Conservation (phyloP, 1,140 invertebrate genomes). For the Delia radicum region DNA sequence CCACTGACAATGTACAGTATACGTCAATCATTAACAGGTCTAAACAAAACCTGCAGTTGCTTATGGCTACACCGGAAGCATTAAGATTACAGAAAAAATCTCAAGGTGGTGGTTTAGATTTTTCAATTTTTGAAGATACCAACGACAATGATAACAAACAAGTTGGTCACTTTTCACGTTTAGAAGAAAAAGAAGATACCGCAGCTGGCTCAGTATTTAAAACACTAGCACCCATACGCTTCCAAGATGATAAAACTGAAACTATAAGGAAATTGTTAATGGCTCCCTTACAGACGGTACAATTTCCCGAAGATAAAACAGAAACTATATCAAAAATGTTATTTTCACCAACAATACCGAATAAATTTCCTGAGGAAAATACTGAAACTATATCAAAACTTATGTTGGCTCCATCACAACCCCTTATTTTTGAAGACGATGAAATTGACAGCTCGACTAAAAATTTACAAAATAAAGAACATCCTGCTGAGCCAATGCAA, state of each 20-base stretch:
- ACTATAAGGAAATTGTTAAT: slow-evolving; percentile 39
- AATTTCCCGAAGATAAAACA: slow-evolving; percentile 52
- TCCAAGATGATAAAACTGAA: slow-evolving; percentile 53
- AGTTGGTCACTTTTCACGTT: slow-evolving; percentile 35
- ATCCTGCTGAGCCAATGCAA: slow-evolving; percentile 23
- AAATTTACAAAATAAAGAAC: neutral
- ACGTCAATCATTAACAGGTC: neutral
- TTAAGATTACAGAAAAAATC: neutral
- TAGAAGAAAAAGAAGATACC: slow-evolving; percentile 43
- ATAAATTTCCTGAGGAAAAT: slow-evolving; percentile 41
- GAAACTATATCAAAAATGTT: slow-evolving; percentile 41
- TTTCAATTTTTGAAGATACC: slow-evolving; percentile 27
- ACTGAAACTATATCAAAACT: slow-evolving; percentile 45
- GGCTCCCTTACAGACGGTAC: slow-evolving; percentile 31
- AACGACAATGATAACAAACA: neutral
- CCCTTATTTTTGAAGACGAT: slow-evolving; percentile 21
- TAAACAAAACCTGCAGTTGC: neutral
- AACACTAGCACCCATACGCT: slow-evolving; percentile 39
- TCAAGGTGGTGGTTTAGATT: neutral
- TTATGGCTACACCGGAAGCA: neutral
- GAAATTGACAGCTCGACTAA: too few relatives aligned
- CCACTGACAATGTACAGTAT: neutral
- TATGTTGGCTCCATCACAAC: slow-evolving; percentile 3
- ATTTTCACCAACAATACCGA: slow-evolving; percentile 3
- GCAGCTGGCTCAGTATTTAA: slow-evolving; percentile 32